Base-by-base conservation (phyloP, 2,113 vertebrate genomes). In the Laticauda laticaudata region DNA sequence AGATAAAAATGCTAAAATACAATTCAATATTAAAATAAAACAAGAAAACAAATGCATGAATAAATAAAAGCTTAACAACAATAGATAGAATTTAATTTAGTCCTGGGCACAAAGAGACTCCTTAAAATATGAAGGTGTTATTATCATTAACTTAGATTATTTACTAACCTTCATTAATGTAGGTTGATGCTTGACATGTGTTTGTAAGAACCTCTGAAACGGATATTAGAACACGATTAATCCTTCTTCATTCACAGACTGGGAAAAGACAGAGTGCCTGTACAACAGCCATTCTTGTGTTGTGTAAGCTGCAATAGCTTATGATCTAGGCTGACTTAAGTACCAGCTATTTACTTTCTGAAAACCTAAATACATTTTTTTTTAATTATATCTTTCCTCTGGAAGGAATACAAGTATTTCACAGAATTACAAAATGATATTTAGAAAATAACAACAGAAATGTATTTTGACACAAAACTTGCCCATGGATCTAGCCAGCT, bases 51-150 rank as follows among this genome's bases (percentile, higher is more conserved):
- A 39, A 39, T 39, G 6, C 15, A 81, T 8, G 39, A 81, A 81
- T 39, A 81, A 39, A 39, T 39, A 39, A 81, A 92, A 15, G 55
- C 1, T 92, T 86, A 43, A 23, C 54, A 91, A 57, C 87, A 94
- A 23, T 92, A 93, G 69, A 88, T 4, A 93, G 8, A 94, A 69
- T 85, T 24, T 87, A 1, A 56, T 11, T 91, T 14, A 95, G 0
- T 11, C 24, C 55, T 29, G 86, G 57, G 15, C 11, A 59, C 0
- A 90, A 89, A 7, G 0, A 26, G 90, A 64, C 34, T n/a, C 6
- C 18, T 18, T 21, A n/a, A 18, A 5, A 24, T 39, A 86, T 23
- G 29, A 57, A 21, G 1, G 18, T 95, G 91, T 23, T 43, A 34
- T 20, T 95, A 93, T 26, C 29, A 43, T 59, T 39, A 55, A 2